Percentiles rank a stretch among this genome's conserved stretches.
phyloP scores from a whole-genome alignment of 2,888 invertebrate species.

The Myathropa florea region DNA sequence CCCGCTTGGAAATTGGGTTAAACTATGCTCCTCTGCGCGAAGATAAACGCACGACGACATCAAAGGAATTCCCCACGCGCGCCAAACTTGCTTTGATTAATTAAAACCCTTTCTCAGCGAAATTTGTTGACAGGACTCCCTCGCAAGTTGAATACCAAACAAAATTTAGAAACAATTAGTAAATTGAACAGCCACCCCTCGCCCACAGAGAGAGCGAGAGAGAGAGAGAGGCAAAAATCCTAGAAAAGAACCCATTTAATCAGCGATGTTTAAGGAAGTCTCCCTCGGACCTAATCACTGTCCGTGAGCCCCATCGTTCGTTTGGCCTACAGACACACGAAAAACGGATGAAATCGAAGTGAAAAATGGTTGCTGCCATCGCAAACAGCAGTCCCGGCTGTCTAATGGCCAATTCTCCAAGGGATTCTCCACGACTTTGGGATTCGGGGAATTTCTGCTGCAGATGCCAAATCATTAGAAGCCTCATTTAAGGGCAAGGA shows the following conservation, averaged over 20 bases:
- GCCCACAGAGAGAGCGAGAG: too few species aligned
- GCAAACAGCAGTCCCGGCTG: constrained; percentile 3
- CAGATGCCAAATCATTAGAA: constrained; percentile 43
- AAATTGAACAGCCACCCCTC: constrained; percentile 3
- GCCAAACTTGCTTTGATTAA: neutral
- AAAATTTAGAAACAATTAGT: constrained; percentile 19
- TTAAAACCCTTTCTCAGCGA: neutral
- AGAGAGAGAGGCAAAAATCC: too few species aligned
- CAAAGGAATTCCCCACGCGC: neutral
- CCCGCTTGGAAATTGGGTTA: neutral
- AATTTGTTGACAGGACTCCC: neutral
- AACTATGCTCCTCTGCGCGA: neutral
- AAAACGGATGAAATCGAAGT: constrained; percentile 12
- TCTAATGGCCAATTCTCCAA: constrained; percentile 44
- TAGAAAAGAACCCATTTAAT: constrained; percentile 10
- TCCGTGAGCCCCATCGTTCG: neutral
- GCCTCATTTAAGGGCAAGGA: constrained; percentile 35
- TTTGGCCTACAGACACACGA: neutral
- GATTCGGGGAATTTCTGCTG: neutral
- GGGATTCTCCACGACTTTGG: neutral
- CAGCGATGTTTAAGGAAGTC: neutral
- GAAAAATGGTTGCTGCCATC: constrained; percentile 39
- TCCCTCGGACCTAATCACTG: neutral
- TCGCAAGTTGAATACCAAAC: neutral
- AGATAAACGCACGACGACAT: neutral